Evolutionary conservation across 2,113 vertebrate genomes (phyloP).

Genomic region (Oryzias curvinotus): DNA sequence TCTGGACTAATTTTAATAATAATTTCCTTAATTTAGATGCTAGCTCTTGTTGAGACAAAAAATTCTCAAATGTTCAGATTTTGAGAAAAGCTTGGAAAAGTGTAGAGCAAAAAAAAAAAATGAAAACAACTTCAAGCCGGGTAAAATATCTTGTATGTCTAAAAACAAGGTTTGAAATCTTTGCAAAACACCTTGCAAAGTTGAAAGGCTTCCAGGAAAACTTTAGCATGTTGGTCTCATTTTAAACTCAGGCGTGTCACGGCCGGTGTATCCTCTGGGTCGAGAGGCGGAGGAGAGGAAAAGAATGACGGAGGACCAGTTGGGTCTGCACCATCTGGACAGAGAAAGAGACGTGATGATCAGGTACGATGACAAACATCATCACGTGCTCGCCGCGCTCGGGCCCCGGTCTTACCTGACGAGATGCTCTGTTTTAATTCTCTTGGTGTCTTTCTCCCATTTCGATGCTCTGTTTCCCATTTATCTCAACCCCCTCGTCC

Average conservation of each 20-base stretch:
- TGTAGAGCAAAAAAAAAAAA: too few relatives aligned
- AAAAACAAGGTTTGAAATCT: too few relatives aligned
- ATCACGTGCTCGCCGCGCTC: slow-evolving; percentile 1
- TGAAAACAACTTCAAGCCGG: too few relatives aligned
- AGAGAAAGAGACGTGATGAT: slow-evolving; percentile 86
- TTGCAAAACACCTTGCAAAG: background rate
- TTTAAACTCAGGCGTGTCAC: slow-evolving; percentile 67
- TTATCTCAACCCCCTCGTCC: slow-evolving; percentile 58
- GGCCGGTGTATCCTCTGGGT: slow-evolving; percentile 82
- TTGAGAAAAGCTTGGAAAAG: too few relatives aligned
- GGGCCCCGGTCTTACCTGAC: slow-evolving; percentile 45
- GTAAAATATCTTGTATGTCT: background rate
- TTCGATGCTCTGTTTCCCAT: slow-evolving; percentile 46
- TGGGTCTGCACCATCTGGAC: slow-evolving; percentile 81
- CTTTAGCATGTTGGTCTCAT: slow-evolving; percentile 4
- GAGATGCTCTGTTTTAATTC: slow-evolving; percentile 63
- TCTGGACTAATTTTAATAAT: too few relatives aligned
- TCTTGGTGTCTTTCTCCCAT: slow-evolving; percentile 40
- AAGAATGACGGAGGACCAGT: slow-evolving; percentile 86
- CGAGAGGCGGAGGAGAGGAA: slow-evolving; percentile 87
- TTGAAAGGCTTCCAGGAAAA: background rate
- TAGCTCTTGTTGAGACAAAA: too few relatives aligned
- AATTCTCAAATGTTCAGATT: too few relatives aligned
- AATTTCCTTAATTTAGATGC: too few relatives aligned
- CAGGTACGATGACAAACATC: slow-evolving; percentile 75